Base-by-base conservation (phyloP, 2,113 vertebrate species). In the Otolemur garnettii region DNA sequence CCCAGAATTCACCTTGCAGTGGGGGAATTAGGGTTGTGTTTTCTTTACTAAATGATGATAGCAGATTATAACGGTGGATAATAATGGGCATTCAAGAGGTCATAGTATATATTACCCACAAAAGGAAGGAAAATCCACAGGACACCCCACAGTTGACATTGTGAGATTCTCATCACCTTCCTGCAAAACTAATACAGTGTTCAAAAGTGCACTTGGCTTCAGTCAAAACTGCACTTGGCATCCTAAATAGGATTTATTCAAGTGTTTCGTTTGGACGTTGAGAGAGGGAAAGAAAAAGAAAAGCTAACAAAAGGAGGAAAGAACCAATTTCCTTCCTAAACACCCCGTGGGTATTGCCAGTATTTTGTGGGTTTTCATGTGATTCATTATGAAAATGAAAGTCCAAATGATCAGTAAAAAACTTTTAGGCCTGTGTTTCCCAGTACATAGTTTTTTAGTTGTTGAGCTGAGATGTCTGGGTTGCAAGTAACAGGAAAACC, bases 341-440 rank as follows among this genome's bases (percentile, higher is more conserved):
- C 4, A 11, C 10, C 53, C 72, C 45, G 10, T 45, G 68, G 28
- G 15, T 38, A 38, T 79, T 79, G 64, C 75, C 88, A 96, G 57
- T 64, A 33, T 88, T 74, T 85, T 90, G 75, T 91, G 64, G 33
- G 59, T 86, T 38, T 86, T 83, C 38, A 26, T 75, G 28, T 77
- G 30, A 88, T 85, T 87, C 79, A 62, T 60, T 69, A 38, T 57
- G 71, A 91, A 96, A 95, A 93, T 14, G 53, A 96, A 97, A 96
- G 57, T 74, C 22, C 82, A 80, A 88, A 45, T 21, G 0, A 87
- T 90, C 59, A 79, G 55, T 82, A 83, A 93, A 50, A 53, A 71
- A 66, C 22, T 53, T 92, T 85, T 90, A 90, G 30, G 79, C 4
- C 21, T 59, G 9, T 53, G 7, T 69, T 12, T 50, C 18, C 28